phyloP scores from a whole-genome alignment of 2,113 vertebrate genomes.

The Dendropsophus ebraccatus region DNA sequence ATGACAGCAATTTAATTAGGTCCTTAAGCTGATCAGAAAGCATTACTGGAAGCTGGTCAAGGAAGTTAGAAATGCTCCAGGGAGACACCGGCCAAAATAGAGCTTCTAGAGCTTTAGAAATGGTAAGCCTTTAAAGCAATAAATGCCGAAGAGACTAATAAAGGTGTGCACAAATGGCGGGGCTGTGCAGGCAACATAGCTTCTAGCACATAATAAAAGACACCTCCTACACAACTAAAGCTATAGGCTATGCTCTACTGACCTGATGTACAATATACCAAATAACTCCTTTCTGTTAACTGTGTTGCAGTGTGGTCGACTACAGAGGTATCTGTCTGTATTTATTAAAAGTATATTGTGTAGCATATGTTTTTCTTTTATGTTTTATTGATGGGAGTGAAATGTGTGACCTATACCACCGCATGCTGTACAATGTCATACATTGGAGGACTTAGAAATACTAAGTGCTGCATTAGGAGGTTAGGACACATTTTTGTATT shows the following conservation, averaged over 20 bases:
- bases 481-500: no score
- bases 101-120: slow-evolving; percentile 67
- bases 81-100: slow-evolving; percentile 63
- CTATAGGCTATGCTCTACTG: neutral
- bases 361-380: no score
- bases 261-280: no score
- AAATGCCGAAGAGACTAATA: slow-evolving; percentile 46
- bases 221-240: neutral
- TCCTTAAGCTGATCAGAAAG: slow-evolving; percentile 78
- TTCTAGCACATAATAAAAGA: neutral
- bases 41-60: slow-evolving; percentile 69
- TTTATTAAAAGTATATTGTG: no score
- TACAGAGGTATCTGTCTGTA: no score
- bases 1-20: slow-evolving; percentile 80
- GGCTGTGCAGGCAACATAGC: neutral
- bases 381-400: no score
- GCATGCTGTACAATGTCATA: no score
- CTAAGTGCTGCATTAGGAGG: no score
- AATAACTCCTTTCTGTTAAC: no score
- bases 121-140: slow-evolving; percentile 64
- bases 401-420: no score
- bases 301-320: no score
- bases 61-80: slow-evolving; percentile 68
- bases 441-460: no score
- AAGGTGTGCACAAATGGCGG: slow-evolving; percentile 57